Evolutionary conservation across 2,888 invertebrate genomes (phyloP).

Genomic region (Rhagonycha lutea): DNA sequence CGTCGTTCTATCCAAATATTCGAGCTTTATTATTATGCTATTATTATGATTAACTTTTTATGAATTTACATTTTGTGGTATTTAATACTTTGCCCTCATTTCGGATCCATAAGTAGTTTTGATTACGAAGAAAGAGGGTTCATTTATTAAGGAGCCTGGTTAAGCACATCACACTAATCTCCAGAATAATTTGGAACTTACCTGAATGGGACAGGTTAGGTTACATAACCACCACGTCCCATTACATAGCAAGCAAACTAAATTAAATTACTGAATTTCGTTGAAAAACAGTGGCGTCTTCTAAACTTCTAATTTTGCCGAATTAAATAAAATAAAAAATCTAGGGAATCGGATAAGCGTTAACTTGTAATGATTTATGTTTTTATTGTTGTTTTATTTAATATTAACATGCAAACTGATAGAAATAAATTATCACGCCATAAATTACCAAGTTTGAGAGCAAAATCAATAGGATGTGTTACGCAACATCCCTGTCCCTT

Average conservation of each 20-base stretch:
- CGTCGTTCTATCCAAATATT: not conserved
- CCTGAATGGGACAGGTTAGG: not conserved
- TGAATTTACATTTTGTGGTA: not conserved
- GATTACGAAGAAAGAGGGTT: not conserved
- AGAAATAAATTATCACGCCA: not conserved
- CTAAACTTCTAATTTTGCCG: not conserved
- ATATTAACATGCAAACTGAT: not conserved
- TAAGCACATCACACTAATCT: not conserved
- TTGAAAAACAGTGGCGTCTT: not conserved
- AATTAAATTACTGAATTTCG: not conserved
- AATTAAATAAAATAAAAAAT: no score
- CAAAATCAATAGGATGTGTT: not conserved
- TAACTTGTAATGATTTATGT: not conserved
- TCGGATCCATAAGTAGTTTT: not conserved
- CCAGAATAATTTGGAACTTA: not conserved
- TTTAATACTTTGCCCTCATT: not conserved
- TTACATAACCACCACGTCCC: not conserved
- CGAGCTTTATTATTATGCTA: not conserved
- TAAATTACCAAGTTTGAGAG: not conserved
- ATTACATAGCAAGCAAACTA: not conserved
- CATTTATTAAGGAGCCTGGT: not conserved
- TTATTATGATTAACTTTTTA: not conserved
- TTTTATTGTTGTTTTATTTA: not conserved
- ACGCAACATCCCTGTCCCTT: not conserved
- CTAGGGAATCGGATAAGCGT: no score